phyloP scores from a whole-genome alignment of 2,888 invertebrate species.

The Apotomis capreana region DNA sequence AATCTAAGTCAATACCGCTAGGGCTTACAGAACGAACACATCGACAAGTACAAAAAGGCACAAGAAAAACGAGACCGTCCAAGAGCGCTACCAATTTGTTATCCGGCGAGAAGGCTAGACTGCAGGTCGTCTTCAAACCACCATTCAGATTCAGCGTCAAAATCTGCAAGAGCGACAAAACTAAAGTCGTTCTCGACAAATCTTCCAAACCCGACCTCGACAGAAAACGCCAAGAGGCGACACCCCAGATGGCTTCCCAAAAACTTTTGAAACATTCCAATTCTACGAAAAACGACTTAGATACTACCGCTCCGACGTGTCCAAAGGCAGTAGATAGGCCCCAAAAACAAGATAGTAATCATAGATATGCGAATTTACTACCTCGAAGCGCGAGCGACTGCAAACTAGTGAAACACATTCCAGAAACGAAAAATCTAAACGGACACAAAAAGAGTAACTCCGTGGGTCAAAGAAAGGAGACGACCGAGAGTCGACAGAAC shows the following conservation, averaged over 20 bases:
- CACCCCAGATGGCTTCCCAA: slow-evolving; percentile 56
- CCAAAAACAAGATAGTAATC: slow-evolving; percentile 57
- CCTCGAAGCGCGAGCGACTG: slow-evolving; percentile 77
- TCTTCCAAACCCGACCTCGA: slow-evolving; percentile 79
- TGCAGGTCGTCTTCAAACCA: slow-evolving; percentile 94
- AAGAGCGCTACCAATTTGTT: slow-evolving; percentile 89
- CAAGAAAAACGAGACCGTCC: slow-evolving; percentile 82
- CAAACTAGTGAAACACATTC: slow-evolving; percentile 66
- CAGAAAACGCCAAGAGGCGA: slow-evolving; percentile 65
- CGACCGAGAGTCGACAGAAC: slow-evolving; percentile 78
- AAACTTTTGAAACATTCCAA: slow-evolving; percentile 64
- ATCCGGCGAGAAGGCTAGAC: slow-evolving; percentile 87
- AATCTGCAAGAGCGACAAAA: slow-evolving; percentile 88
- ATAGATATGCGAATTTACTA: slow-evolving; percentile 74
- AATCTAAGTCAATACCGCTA: slow-evolving; percentile 93
- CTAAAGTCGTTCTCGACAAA: slow-evolving; percentile 84
- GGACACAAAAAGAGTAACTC: slow-evolving; percentile 79
- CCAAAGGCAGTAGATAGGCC: slow-evolving; percentile 58
- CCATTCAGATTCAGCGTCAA: slow-evolving; percentile 94
- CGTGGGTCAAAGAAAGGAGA: slow-evolving; percentile 73
- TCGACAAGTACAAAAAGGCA: slow-evolving; percentile 78
- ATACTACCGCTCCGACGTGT: slow-evolving; percentile 51
- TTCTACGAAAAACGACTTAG: slow-evolving; percentile 56
- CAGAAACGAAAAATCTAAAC: slow-evolving; percentile 61
- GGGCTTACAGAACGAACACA: slow-evolving; percentile 84